These are phyloP conservation scores for Pantherophis guttatus DNA, from an alignment of 2,113 vertebrate genomes.

Conservation along the genomic window DNA sequence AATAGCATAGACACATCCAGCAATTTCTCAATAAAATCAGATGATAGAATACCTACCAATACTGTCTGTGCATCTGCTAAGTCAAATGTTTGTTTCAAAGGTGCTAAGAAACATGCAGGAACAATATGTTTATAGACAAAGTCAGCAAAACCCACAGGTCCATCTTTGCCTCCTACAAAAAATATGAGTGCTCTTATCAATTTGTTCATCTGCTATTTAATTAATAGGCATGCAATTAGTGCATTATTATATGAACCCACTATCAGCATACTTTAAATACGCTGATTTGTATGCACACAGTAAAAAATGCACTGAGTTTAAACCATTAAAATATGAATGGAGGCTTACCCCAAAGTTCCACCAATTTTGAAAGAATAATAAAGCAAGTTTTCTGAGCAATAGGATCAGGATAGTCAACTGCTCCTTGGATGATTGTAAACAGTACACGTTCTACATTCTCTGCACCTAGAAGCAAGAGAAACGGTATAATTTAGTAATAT, in stretches of 20 bases:
- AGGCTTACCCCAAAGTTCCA: slow-evolving; percentile 91
- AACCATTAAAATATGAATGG: slow-evolving; percentile 2
- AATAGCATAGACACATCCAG: neutral
- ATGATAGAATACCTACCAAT: slow-evolving; percentile 74
- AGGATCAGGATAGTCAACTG: slow-evolving; percentile 95
- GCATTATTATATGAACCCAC: neutral
- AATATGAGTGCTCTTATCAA: slow-evolving; percentile 17
- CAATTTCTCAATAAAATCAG: neutral
- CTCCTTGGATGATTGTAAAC: slow-evolving; percentile 95
- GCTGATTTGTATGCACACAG: neutral
- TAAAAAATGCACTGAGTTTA: slow-evolving; percentile 22
- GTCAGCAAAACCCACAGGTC: slow-evolving; percentile 92
- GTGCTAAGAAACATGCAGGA: slow-evolving; percentile 94
- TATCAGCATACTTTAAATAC: neutral
- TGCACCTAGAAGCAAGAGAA: slow-evolving; percentile 68
- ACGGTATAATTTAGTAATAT: neutral
- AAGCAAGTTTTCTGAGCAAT: slow-evolving; percentile 97
- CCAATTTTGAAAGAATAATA: slow-evolving; percentile 90
- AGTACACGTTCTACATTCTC: slow-evolving; percentile 92
- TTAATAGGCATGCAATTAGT: neutral
- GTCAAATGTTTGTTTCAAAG: slow-evolving; percentile 94
- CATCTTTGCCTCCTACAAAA: slow-evolving; percentile 89
- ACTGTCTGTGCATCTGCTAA: slow-evolving; percentile 95
- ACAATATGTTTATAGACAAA: slow-evolving; percentile 98
- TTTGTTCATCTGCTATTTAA: neutral